These are phyloP conservation scores for Cnemophilus loriae DNA, from an alignment of 2,113 vertebrate species.

Conservation along the genomic window DNA sequence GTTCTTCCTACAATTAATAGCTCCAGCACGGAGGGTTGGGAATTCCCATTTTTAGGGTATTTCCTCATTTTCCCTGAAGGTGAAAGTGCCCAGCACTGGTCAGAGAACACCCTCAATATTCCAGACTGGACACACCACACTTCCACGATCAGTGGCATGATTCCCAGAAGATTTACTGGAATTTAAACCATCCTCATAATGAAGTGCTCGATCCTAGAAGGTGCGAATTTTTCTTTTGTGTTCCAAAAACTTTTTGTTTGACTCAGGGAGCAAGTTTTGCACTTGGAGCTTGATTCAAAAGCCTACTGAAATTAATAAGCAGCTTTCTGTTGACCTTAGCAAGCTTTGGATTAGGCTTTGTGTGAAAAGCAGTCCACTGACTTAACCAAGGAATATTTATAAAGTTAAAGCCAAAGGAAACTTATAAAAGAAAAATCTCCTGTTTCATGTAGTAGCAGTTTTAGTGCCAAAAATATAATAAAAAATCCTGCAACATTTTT, in stretches of 20 bases:
- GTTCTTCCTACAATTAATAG: not conserved
- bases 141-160: not conserved
- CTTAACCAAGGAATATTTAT: conserved; percentile 41
- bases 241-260: not conserved
- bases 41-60: not conserved
- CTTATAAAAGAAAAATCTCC: not conserved
- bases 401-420: not conserved
- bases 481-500: conserved; percentile 11
- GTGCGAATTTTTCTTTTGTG: not conserved
- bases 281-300: not conserved
- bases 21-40: not conserved
- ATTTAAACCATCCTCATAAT: not conserved
- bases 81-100: not conserved
- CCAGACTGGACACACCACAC: not conserved
- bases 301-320: conserved; percentile 24
- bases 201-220: not conserved
- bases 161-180: not conserved
- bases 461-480: conserved; percentile 26
- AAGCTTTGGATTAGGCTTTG: not conserved
- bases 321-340: conserved; percentile 28
- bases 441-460: conserved; percentile 6
- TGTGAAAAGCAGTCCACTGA: conserved; percentile 5
- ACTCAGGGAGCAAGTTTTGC: not conserved
- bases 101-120: not conserved
- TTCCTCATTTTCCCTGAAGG: not conserved